A percentile compares a stretch with the other conserved stretches of the same genome.
Evolutionary conservation across 2,888 invertebrate genomes (phyloP).

Genomic region (Lasioglossum calceatum): DNA sequence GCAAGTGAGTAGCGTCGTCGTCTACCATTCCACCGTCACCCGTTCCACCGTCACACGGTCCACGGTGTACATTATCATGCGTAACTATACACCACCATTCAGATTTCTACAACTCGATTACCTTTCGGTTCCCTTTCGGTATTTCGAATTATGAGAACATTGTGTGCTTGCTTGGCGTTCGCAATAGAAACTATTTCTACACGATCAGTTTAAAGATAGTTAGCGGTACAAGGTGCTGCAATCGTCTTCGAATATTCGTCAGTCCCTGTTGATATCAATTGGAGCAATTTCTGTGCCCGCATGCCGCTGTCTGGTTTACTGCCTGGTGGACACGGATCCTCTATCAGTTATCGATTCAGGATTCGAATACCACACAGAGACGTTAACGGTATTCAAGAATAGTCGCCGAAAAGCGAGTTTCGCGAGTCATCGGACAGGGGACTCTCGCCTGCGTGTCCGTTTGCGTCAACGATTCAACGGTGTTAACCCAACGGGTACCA

Average conservation of each 20-base stretch:
- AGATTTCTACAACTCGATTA: too few relatives aligned
- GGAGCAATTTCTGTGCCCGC: constrained; percentile 8
- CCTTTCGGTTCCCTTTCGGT: too few relatives aligned
- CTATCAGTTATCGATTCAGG: constrained; percentile 4
- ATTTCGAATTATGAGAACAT: too few relatives aligned
- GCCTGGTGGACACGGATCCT: neutral
- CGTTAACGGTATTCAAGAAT: neutral
- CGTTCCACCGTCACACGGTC: neutral
- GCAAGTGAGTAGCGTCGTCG: constrained; percentile 86
- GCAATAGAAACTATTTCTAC: neutral
- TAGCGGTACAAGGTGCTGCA: neutral
- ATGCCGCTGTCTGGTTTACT: neutral
- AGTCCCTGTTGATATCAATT: neutral
- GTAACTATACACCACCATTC: too few relatives aligned
- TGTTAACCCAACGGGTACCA: neutral
- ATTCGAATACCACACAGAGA: neutral
- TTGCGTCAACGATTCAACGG: neutral
- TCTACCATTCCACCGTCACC: neutral
- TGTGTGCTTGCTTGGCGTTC: neutral
- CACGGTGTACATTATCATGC: too few relatives aligned
- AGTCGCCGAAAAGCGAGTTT: neutral
- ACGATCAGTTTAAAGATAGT: neutral
- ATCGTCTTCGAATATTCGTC: neutral
- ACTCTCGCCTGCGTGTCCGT: neutral
- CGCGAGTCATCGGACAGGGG: neutral